Evolutionary conservation across 2,888 invertebrate genomes (phyloP).

Genomic region (Trachelus stipa): DNA sequence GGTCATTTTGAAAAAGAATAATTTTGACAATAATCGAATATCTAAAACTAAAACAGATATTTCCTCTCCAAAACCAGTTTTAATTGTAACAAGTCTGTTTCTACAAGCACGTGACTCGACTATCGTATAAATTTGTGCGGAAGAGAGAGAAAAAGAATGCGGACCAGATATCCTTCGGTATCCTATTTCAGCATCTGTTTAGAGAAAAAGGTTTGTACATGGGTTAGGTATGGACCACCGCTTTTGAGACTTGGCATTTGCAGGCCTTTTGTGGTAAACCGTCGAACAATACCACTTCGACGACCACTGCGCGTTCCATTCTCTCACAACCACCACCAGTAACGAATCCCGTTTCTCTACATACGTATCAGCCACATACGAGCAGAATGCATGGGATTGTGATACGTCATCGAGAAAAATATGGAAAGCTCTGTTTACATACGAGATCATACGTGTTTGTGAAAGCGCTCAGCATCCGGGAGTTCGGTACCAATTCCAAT

Average conservation of each 20-base stretch:
- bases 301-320: constrained; percentile 20
- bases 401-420: constrained; percentile 4
- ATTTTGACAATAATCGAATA: neutral
- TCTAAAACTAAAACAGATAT: neutral
- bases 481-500: neutral
- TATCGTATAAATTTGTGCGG: constrained; percentile 7
- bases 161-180: constrained; percentile 38
- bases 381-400: neutral
- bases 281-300: constrained; percentile 49
- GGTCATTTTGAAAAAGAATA: neutral
- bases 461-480: neutral
- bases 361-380: neutral
- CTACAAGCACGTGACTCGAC: neutral
- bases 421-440: constrained; percentile 5
- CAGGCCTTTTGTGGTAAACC: constrained; percentile 64
- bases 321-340: neutral
- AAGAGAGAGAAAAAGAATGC: neutral
- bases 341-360: neutral
- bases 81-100: neutral
- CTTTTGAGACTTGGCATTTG: constrained; percentile 61
- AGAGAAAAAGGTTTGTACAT: constrained; percentile 30
- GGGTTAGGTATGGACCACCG: constrained; percentile 37
- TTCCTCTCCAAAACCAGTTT: neutral
- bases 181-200: constrained; percentile 64
- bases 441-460: neutral